phyloP scores from a whole-genome alignment of 2,888 invertebrate species.

The Mayetiola destructor region DNA sequence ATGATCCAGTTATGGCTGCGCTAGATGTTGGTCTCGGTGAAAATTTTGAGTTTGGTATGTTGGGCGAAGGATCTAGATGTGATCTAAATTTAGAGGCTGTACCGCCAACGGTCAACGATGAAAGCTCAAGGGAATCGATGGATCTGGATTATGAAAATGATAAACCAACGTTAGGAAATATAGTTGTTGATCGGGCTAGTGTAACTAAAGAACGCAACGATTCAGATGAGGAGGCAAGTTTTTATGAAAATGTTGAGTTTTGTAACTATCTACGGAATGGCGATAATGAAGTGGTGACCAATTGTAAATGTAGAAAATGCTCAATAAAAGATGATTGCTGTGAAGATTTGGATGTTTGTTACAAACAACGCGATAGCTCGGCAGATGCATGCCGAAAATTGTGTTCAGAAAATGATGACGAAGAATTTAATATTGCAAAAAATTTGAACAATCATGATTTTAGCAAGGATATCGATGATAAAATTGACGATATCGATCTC shows the following conservation, averaged over 20 bases:
- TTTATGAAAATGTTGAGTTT: slow-evolving; percentile 11
- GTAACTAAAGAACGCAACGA: not conserved
- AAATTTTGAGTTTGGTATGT: slow-evolving; percentile 15
- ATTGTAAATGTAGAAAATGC: slow-evolving; percentile 17
- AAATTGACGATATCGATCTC: slow-evolving; percentile 14
- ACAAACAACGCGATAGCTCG: not conserved
- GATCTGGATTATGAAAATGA: slow-evolving; percentile 18
- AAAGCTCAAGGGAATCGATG: slow-evolving; percentile 21
- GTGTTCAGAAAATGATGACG: slow-evolving; percentile 1
- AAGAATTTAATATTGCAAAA: not conserved
- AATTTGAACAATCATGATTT: not conserved
- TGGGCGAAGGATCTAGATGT: slow-evolving; percentile 15
- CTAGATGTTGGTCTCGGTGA: slow-evolving; percentile 17
- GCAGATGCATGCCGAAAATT: slow-evolving; percentile 4
- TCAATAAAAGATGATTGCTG: slow-evolving; percentile 11
- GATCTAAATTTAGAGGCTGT: slow-evolving; percentile 15
- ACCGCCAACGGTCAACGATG: slow-evolving; percentile 19
- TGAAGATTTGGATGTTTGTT: slow-evolving; percentile 5
- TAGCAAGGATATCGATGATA: slow-evolving; percentile 1
- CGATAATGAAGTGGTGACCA: not conserved
- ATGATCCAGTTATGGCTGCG: not conserved
- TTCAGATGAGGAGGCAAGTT: slow-evolving; percentile 13
- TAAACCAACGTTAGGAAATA: slow-evolving; percentile 15
- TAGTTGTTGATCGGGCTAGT: slow-evolving; percentile 15
- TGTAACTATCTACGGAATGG: slow-evolving; percentile 9